Evolutionary conservation across 2,888 invertebrate genomes (phyloP), one percentile per base, ranked within the genome.

Genomic region (Epirrhoe tristata): DNA sequence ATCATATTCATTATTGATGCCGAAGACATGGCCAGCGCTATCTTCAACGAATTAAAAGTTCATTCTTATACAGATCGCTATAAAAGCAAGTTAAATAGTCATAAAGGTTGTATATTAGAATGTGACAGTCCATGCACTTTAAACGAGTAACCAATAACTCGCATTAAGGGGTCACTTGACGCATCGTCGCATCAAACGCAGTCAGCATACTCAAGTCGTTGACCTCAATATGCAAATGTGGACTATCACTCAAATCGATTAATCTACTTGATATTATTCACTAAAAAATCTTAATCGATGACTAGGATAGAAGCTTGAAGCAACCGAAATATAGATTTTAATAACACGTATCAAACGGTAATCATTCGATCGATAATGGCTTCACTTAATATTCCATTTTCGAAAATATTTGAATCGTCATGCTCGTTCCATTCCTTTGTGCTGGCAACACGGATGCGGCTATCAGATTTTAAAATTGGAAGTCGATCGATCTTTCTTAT

Each of bases 301-400:
- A 69, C 71, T 73, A 66, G 65, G 60, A 53, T 67, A 53, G 17
- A 61, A 58, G 24, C 63, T 67, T 63, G 80, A 79, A 79, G 55
- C 55, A 63, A 58, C 53, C 54, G 52, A 65, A 64, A 64, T 58
- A 61, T 68, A 68, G 81, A 83, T 88, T 86, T 87, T 90, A 90
- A 90, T 90, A 89, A 90, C 84, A 88, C 83, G 85, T 86, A 85
- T 82, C 85, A 78, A 83, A 83, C 83, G 88, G 87, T 87, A 87
- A 88, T 88, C 88, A 86, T 83, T 87, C 86, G 87, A 85, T 86
- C 88, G 85, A 89, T 92, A 92, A 93, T 92, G 86, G 90, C 86
- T 87, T 89, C 89, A 91, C 90, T 92, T 92, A 91, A 92, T 92
- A 93, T 92, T 91, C 90, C 91, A 92, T 92, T 93, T 93, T 91